Evolutionary conservation across 2,797 vertebrate genomes (phyloP).

Genomic region (Poecilia picta): DNA sequence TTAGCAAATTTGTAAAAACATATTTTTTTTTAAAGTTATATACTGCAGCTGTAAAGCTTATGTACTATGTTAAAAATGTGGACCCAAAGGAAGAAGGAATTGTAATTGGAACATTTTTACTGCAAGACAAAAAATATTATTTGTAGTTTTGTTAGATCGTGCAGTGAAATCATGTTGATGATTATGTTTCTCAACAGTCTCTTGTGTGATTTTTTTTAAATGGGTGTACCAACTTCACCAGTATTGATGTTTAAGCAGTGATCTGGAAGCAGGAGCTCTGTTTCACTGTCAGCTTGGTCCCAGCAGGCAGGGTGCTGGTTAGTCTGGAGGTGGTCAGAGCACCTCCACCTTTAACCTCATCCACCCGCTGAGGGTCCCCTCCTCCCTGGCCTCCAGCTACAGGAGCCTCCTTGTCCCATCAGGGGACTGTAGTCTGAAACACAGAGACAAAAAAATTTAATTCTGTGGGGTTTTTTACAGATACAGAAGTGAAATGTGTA

Average conservation of each 20-base stretch:
- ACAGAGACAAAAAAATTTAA: constrained; percentile 1
- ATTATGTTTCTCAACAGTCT: background rate
- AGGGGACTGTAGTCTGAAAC: constrained; percentile 40
- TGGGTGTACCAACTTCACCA: background rate
- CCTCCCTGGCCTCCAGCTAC: constrained; percentile 88
- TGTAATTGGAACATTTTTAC: background rate
- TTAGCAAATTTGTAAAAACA: too few species aligned
- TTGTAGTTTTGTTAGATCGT: background rate
- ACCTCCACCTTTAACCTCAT: constrained; percentile 89
- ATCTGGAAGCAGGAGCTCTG: background rate
- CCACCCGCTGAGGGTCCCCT: constrained; percentile 89
- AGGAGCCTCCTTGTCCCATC: constrained; percentile 24
- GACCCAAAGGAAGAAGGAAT: background rate
- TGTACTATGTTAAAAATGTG: background rate
- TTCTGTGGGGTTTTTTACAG: background rate
- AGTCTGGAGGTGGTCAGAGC: constrained; percentile 41
- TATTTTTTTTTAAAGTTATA: too few species aligned
- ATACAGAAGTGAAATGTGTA: background rate
- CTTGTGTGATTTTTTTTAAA: background rate
- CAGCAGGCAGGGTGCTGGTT: constrained; percentile 46
- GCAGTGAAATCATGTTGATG: background rate
- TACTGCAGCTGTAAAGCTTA: background rate
- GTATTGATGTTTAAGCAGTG: background rate
- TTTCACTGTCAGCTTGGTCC: constrained; percentile 64
- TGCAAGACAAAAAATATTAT: background rate